Conservation (phyloP, 1,140 invertebrate genomes). For the Aphelinus certus region DNA sequence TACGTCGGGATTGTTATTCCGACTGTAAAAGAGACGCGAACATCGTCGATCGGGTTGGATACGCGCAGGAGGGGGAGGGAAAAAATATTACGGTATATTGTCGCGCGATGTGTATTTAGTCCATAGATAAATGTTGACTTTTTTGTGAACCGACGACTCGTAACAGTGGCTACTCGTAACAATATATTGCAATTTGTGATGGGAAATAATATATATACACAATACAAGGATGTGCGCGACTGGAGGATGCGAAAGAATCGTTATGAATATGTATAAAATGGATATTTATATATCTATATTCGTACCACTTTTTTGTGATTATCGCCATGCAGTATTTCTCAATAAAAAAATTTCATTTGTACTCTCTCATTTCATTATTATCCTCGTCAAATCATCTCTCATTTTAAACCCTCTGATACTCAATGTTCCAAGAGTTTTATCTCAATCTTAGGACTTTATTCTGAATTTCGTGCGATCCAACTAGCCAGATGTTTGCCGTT, state of each 20-base stretch:
- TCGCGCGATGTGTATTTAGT: conserved; percentile 3
- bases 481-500: too few species aligned
- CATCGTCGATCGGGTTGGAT: too few species aligned
- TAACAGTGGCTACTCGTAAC: background rate
- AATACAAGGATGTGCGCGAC: background rate
- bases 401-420: too few species aligned
- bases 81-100: background rate
- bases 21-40: too few species aligned
- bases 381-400: too few species aligned
- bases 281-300: conserved; percentile 45
- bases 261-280: conserved; percentile 32
- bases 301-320: conserved; percentile 52
- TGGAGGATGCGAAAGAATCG: background rate
- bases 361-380: too few species aligned
- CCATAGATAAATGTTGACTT: conserved; percentile 4
- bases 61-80: too few species aligned
- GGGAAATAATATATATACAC: background rate
- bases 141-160: background rate
- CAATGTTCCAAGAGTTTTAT: too few species aligned
- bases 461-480: too few species aligned
- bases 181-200: background rate
- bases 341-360: conserved; percentile 46
- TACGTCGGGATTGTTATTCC: too few species aligned
- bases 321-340: conserved; percentile 54
- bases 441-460: too few species aligned